Evolutionary conservation across 2,888 invertebrate genomes (phyloP), one percentile per base, ranked within the genome.

Genomic region (Aquatica leii): DNA sequence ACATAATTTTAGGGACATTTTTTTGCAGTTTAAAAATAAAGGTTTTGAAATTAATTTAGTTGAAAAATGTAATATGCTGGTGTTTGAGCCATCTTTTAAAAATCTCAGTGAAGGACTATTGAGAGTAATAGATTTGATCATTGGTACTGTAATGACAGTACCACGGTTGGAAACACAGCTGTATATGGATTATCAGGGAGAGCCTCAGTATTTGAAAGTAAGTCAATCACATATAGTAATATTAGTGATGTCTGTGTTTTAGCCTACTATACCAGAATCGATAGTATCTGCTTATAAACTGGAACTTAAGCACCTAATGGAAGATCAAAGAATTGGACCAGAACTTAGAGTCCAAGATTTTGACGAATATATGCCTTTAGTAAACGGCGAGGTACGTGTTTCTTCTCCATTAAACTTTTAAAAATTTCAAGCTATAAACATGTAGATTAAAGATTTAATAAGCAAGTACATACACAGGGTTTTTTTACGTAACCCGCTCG

Each of bases 161-260:
- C 93, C 94, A 1, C 85, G 94, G 57, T 84, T 97, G 41, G 96
- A 97, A 81, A 90, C 89, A 1, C 86, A 91, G 73, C 81, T 93
- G 46, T 93, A 91, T 79, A 85, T 90, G 69, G 91, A 92, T 78
- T 88, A 78, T 69, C 74, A 82, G 69, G 75, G 71, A 4, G 75
- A 77, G 49, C 70, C 73, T 3, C 51, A 66, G 18, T 78, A 55
- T 63, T 67, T 82, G 51, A 78, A 80, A 73, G 81, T 78, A 70
- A 2, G 17, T 35, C 9, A 1, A 5, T 21, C n/a, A 11, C 11
- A 20, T 20, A 50, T 24, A 50, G 6, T 41, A 3, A 18, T 46
- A 9, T 18, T 15, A 43, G 14, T 18, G 9, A 73, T 74, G 68
- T n/a, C n/a, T n/a, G n/a, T n/a, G n/a, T 78, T 78, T 35, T 75